Base-by-base conservation (phyloP, 2,113 vertebrate genomes). In the Garra rufa region DNA sequence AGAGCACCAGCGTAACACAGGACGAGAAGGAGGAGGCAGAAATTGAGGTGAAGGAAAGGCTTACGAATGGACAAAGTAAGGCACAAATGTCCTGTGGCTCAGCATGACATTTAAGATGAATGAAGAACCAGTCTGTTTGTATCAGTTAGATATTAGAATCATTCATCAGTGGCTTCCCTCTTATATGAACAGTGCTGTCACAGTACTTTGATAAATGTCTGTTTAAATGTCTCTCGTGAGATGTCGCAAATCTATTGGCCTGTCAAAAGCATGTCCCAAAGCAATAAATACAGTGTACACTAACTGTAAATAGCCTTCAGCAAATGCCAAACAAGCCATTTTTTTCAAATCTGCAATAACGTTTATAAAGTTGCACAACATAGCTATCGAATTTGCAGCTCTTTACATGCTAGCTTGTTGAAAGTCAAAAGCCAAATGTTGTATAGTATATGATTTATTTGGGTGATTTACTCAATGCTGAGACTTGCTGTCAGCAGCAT, bases 171-270 rank as follows among this genome's bases (percentile, higher is more conserved):
- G 34, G 55, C 21, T 43, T 57, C 50, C 2, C 48, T 76, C 30
- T 38, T n/a, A n/a, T 14, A 55, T 57, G 30, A 76, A 34, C 9
- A 76, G 50, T 38, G 15, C 30, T 57, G 50, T 76, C 50, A 24
- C 34, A 59, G 76, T 78, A 21, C 76, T 77, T 77, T 77, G 13
- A 76, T 43, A 57, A 77, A 77, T 41, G 0, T 59, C 21, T 77
- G 52, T 41, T 77, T 59, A 59, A 41, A 76, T 76, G 74, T 76
- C 28, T 34, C 48, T 76, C 50, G 17, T 41, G 21, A 78, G 21
- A 59, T 59, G 76, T 38, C 41, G 15, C 26, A 30, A 30, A 76
- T 76, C 46, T 76, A 50, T 50, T 76, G 73, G 46, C 46, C 26
- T 34, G 44, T 76, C 46, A 52, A 76, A 76, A 52, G 9, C 6